Evolutionary conservation across 2,797 vertebrate species (phyloP).

Genomic region (Molossus molossus): DNA sequence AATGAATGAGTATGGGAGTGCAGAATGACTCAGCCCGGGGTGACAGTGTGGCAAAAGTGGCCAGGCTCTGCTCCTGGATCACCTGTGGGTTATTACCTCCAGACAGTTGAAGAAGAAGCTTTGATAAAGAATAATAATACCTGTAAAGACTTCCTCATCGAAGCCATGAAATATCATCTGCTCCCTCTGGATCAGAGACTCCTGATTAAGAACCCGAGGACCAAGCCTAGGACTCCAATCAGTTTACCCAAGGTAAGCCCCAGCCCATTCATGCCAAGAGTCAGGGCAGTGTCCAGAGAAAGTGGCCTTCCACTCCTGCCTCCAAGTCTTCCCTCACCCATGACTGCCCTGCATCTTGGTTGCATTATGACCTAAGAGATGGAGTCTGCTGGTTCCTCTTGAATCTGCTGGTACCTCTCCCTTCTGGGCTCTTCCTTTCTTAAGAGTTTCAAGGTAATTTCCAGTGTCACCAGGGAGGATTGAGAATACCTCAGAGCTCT

Average conservation of each 20-base stretch:
- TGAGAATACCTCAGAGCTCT: background rate
- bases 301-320: background rate
- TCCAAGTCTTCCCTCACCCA: background rate
- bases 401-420: slow-evolving; percentile 6
- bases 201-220: slow-evolving; percentile 97
- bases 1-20: background rate
- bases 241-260: slow-evolving; percentile 96
- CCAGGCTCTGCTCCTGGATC: background rate
- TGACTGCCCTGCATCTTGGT: background rate
- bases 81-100: slow-evolving; percentile 80
- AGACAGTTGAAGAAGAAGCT: slow-evolving; percentile 98
- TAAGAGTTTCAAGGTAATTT: slow-evolving; percentile 58
- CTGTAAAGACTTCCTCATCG: slow-evolving; percentile 98
- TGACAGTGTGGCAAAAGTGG: background rate
- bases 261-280: background rate
- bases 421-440: slow-evolving; percentile 30
- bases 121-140: slow-evolving; percentile 99
- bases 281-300: background rate
- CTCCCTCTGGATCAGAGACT: slow-evolving; percentile 97
- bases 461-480: background rate
- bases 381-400: slow-evolving; percentile 29
- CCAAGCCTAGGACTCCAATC: slow-evolving; percentile 96
- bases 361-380: background rate
- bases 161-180: slow-evolving; percentile 99
- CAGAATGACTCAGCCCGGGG: background rate